phyloP scores from a whole-genome alignment of 2,113 vertebrate genomes.

The Garra rufa region DNA sequence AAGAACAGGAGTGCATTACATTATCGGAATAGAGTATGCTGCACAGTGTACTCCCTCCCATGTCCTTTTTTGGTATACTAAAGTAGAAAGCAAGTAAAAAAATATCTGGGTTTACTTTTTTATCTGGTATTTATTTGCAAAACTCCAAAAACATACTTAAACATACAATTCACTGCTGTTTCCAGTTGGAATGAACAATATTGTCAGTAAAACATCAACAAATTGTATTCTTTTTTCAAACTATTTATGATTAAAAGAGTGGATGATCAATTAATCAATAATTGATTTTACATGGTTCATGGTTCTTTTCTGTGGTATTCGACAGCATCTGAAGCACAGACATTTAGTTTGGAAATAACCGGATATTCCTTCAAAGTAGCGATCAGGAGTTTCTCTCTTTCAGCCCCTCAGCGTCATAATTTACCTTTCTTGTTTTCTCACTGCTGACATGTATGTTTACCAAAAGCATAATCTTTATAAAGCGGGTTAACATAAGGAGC shows the following conservation, averaged over 20 bases:
- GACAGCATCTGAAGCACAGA: not conserved
- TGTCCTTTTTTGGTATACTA: not conserved
- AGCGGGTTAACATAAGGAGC: slow-evolving; percentile 58
- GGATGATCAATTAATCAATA: not conserved
- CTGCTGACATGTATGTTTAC: slow-evolving; percentile 49
- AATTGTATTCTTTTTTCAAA: not conserved
- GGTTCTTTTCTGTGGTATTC: not conserved
- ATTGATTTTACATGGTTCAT: not conserved
- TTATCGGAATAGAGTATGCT: not conserved
- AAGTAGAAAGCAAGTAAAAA: not conserved
- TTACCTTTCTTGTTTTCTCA: slow-evolving; percentile 44
- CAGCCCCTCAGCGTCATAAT: not conserved
- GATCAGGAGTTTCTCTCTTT: not conserved
- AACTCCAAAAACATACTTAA: too few species aligned
- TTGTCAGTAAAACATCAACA: too few species aligned
- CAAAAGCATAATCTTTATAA: slow-evolving; percentile 57
- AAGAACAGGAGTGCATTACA: not conserved
- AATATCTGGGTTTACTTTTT: not conserved
- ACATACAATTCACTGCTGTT: too few species aligned
- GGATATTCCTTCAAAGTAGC: not conserved
- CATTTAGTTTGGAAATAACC: not conserved
- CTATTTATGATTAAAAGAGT: not conserved
- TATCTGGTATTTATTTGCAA: too few species aligned
- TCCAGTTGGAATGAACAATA: too few species aligned
- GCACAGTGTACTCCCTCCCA: not conserved